Conservation (phyloP, 1,140 invertebrate species). For the Anadara kagoshimensis region DNA sequence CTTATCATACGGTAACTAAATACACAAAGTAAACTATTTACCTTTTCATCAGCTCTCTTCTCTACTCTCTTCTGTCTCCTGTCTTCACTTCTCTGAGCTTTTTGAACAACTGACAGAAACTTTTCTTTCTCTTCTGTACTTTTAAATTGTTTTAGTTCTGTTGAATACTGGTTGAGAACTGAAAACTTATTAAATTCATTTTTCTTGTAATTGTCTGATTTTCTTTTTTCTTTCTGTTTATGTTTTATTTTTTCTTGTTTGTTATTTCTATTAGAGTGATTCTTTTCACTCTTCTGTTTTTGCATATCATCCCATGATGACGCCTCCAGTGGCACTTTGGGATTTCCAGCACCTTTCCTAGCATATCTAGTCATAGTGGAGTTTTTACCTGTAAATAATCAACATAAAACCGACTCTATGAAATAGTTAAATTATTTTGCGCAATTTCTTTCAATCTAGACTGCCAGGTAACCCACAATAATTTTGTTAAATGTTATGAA, state of each 20-base stretch:
- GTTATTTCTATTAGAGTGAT: neutral
- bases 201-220: constrained; percentile 15
- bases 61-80: constrained; percentile 42
- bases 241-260: neutral
- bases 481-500: no score
- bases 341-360: neutral
- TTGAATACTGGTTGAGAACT: constrained; percentile 12
- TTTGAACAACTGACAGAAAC: constrained; percentile 22
- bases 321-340: neutral
- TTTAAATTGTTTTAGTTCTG: constrained; percentile 16
- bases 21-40: constrained; percentile 1
- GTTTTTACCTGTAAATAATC: no score
- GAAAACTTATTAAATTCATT: constrained; percentile 16
- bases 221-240: constrained; percentile 15
- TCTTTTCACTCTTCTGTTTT: neutral
- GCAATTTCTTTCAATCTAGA: no score
- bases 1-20: no score
- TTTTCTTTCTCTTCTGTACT: constrained; percentile 24
- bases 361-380: constrained; percentile 9
- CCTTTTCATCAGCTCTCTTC: constrained; percentile 40
- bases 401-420: no score
- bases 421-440: no score
- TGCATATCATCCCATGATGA: constrained; percentile 13
- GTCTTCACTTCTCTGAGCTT: constrained; percentile 45
- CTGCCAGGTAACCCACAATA: no score